These are phyloP conservation scores for Epinotia demarniana DNA, from an alignment of 2,888 invertebrate genomes.

Conservation along the genomic window DNA sequence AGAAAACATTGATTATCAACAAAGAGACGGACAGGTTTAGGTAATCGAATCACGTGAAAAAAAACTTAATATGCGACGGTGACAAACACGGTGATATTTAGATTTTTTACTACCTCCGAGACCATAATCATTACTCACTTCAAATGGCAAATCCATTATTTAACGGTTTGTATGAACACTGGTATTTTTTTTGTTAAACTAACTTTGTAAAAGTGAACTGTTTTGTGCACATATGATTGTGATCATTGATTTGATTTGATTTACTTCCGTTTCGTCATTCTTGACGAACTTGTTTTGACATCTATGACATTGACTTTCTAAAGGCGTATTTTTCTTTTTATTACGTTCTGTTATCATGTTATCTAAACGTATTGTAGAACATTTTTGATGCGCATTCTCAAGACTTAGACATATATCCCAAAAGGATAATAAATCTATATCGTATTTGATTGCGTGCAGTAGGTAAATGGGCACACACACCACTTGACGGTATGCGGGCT, in stretches of 20 bases:
- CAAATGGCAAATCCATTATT: constrained; percentile 73
- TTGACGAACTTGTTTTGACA: constrained; percentile 41
- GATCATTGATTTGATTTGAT: constrained; percentile 3
- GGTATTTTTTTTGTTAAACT: constrained; percentile 17
- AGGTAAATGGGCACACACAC: too few species aligned
- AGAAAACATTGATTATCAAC: constrained; percentile 45
- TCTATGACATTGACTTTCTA: constrained; percentile 39
- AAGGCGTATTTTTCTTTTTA: constrained; percentile 34
- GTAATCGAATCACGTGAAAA: constrained; percentile 72
- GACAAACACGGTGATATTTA: constrained; percentile 62
- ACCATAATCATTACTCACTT: constrained; percentile 59
- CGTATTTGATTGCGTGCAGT: too few species aligned
- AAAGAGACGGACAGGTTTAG: constrained; percentile 30
- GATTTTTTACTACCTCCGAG: constrained; percentile 18
- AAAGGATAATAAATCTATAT: too few species aligned
- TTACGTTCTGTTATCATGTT: constrained; percentile 3
- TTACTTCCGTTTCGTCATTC: constrained; percentile 45
- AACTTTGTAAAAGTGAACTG: constrained; percentile 18
- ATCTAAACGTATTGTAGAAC: neutral
- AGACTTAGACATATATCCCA: neutral
- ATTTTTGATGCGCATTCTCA: neutral
- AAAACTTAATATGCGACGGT: constrained; percentile 56
- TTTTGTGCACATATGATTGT: constrained; percentile 36
- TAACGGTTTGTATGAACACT: constrained; percentile 6
- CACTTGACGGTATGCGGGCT: too few species aligned